Evolutionary conservation across 2,797 vertebrate species (phyloP), one percentile per base, ranked within the genome.

Genomic region (Molossus molossus): DNA sequence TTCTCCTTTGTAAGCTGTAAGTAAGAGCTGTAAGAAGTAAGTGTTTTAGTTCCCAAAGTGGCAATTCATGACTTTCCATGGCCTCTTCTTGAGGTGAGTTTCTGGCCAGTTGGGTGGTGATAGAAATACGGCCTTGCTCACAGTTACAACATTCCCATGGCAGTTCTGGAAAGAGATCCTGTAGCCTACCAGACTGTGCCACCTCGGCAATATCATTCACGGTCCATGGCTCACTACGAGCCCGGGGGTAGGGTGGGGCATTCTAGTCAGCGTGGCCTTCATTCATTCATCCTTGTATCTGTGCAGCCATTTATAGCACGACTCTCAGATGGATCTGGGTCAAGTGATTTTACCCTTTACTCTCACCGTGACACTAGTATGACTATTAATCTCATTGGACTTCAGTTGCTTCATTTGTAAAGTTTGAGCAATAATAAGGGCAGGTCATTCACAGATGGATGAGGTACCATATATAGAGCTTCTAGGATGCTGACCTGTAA

Each of bases 231-330:
- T 15, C 45, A 33, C 57, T 29, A 18, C 64, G 21, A 92, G 21
- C 27, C 0, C 3, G 3, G 2, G 2, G 0, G 5, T 29, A 4
- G 5, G 5, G 10, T 20, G 6, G 9, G 10, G 4, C 15, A 80
- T 29, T 12, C 40, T 29, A 92, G 25, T n/a, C 10, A 60, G 55
- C 29, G 29, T 0, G 33, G 20, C 9, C 13, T 89, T 79, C 53
- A 53, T 70, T 55, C 33, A 60, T 53, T 81, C 33, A 75, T 50
- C 5, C 3, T 73, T 67, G 0, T 76, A 53, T 90, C 65, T 86
- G 0, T 80, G 83, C 65, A 94, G 15, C 55, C 58, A 60, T 84
- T 62, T 48, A 75, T 70, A 86, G 50, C 80, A 0, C 40, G 29
- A 67, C 14, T 91, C 21, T 82, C 40, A 73, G 29, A 62, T 70